phyloP scores from a whole-genome alignment of 2,888 invertebrate species.

The Zele albiditarsus region DNA sequence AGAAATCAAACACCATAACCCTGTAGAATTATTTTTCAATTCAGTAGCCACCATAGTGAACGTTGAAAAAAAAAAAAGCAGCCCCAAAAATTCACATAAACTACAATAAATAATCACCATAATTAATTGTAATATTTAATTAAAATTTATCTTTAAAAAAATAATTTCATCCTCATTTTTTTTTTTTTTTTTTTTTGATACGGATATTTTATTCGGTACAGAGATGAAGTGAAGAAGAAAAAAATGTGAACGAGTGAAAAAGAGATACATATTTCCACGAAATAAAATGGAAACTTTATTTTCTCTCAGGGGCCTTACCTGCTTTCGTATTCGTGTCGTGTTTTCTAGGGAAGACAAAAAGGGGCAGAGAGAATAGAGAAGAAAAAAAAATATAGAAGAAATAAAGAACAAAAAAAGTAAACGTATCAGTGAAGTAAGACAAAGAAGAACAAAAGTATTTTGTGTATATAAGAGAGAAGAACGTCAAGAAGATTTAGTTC shows the following conservation, averaged over 20 bases:
- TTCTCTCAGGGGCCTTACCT: constrained; percentile 58
- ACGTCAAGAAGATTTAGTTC: constrained; percentile 64
- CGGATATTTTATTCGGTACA: not conserved
- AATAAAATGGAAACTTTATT: constrained; percentile 66
- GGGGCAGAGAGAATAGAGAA: constrained; percentile 25
- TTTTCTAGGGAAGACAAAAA: constrained; percentile 55
- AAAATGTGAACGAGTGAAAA: constrained; percentile 34
- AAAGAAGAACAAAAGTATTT: constrained; percentile 28
- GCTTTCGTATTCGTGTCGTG: constrained; percentile 61
- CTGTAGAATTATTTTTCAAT: not conserved
- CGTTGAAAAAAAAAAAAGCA: not conserved
- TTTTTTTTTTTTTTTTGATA: not conserved
- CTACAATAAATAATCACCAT: constrained; percentile 63
- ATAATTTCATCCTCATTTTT: constrained; percentile 39
- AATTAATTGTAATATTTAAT: constrained; percentile 54
- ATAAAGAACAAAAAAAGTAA: constrained; percentile 27
- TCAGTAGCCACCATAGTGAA: constrained; percentile 46
- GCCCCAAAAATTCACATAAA: not conserved
- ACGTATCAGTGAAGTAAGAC: not conserved
- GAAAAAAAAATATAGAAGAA: constrained; percentile 9
- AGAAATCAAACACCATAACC: not conserved
- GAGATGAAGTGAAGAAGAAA: not conserved
- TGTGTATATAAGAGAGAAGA: constrained; percentile 48
- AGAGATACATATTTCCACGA: constrained; percentile 43
- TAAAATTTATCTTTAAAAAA: constrained; percentile 35